Evolutionary conservation across 2,113 vertebrate species (phyloP).

Genomic region (Podarcis muralis): DNA sequence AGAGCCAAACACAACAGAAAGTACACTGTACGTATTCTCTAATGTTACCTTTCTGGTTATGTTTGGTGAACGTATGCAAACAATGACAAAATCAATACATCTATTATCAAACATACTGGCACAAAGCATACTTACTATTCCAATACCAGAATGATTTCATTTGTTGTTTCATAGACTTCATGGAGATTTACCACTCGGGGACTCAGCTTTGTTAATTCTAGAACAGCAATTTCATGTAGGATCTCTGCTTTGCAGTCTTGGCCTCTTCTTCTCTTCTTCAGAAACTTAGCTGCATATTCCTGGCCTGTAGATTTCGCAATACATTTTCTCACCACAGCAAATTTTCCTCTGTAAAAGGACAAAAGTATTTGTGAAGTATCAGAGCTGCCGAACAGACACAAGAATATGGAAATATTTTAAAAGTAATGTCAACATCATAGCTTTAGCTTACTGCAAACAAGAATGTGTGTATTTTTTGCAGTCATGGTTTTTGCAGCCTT

Average conservation of each 20-base stretch:
- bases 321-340: conserved; percentile 92
- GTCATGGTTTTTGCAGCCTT: background rate
- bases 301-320: conserved; percentile 90
- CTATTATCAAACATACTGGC: background rate
- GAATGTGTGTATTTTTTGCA: background rate
- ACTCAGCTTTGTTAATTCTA: conserved; percentile 86
- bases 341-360: conserved; percentile 84
- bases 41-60: background rate
- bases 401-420: background rate
- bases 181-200: conserved; percentile 89
- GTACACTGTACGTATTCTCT: background rate
- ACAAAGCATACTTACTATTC: conserved; percentile 89
- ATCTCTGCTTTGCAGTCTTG: conserved; percentile 93
- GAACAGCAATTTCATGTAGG: conserved; percentile 92
- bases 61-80: background rate
- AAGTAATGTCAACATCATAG: background rate
- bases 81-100: background rate
- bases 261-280: conserved; percentile 91
- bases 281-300: conserved; percentile 93
- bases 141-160: conserved; percentile 89
- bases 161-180: conserved; percentile 90
- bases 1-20: background rate
- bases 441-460: background rate
- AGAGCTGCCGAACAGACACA: background rate
- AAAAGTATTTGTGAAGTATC: background rate